Evolutionary conservation across 2,888 invertebrate species (phyloP).

Genomic region (Trissolcus japonicus): DNA sequence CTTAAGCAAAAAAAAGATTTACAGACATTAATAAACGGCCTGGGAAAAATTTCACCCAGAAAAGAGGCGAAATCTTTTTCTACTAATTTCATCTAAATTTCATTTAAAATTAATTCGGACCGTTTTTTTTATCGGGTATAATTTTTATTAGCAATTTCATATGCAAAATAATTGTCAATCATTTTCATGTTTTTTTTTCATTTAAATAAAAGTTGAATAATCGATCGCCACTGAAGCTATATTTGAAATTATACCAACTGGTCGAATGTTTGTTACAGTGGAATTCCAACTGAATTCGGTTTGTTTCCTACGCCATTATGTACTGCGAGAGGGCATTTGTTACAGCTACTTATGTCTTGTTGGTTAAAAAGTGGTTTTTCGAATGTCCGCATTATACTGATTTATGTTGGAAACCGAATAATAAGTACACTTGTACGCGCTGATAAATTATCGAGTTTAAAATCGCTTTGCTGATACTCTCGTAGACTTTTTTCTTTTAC

Average conservation of each 20-base stretch:
- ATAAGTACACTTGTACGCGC: conserved; percentile 8
- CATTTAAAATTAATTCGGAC: not conserved
- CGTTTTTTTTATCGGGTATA: not conserved
- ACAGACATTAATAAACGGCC: not conserved
- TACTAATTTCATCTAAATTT: no score
- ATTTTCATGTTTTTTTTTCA: not conserved
- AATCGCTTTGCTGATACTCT: conserved; percentile 21
- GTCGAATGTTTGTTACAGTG: not conserved
- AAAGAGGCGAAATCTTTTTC: no score
- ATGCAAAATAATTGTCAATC: not conserved
- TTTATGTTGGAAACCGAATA: conserved; percentile 11
- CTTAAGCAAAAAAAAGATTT: conserved; percentile 12
- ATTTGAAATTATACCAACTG: not conserved
- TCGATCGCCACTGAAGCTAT: not conserved
- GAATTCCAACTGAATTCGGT: not conserved
- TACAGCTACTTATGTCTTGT: not conserved
- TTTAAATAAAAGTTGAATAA: not conserved
- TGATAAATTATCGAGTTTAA: conserved; percentile 18
- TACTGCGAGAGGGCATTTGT: not conserved
- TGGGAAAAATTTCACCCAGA: no score
- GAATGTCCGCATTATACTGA: conserved; percentile 7
- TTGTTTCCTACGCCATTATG: conserved; percentile 5
- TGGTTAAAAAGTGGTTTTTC: not conserved
- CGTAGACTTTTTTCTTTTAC: conserved; percentile 17
- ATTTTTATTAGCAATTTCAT: not conserved